Evolutionary conservation across 2,888 invertebrate genomes (phyloP).

Genomic region (Kryphioiulus occultus): DNA sequence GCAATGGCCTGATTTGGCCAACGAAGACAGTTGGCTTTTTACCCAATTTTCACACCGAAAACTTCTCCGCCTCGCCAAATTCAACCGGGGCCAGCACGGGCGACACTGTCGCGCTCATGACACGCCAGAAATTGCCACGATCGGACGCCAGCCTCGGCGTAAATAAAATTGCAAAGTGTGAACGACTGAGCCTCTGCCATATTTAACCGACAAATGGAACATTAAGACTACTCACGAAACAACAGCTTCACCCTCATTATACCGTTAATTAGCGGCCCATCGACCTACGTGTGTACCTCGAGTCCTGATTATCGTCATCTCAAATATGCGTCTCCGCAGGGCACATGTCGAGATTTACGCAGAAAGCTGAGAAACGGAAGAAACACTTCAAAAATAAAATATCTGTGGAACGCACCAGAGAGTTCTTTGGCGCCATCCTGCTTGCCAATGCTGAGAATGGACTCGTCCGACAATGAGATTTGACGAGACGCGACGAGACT

Average conservation of each 20-base stretch:
- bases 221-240: slow-evolving; percentile 19
- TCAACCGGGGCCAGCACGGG: neutral
- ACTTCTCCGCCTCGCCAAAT: neutral
- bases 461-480: neutral
- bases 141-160: neutral
- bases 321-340: neutral
- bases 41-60: neutral
- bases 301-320: neutral
- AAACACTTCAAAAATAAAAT: neutral
- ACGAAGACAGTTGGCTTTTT: slow-evolving; percentile 18
- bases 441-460: slow-evolving; percentile 3
- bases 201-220: slow-evolving; percentile 17
- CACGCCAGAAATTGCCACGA: neutral
- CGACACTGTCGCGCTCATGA: neutral
- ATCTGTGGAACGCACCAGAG: neutral
- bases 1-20: slow-evolving; percentile 2
- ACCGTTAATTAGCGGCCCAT: neutral
- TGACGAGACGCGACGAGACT: too few relatives aligned
- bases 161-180: neutral
- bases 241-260: slow-evolving; percentile 17
- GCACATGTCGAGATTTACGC: too few relatives aligned
- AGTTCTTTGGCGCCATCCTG: neutral
- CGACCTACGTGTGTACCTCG: neutral
- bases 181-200: slow-evolving; percentile 13
- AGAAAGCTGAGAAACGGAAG: neutral